Evolutionary conservation across 2,888 invertebrate genomes (phyloP).

Genomic region (Minunthozetes semirufus): DNA sequence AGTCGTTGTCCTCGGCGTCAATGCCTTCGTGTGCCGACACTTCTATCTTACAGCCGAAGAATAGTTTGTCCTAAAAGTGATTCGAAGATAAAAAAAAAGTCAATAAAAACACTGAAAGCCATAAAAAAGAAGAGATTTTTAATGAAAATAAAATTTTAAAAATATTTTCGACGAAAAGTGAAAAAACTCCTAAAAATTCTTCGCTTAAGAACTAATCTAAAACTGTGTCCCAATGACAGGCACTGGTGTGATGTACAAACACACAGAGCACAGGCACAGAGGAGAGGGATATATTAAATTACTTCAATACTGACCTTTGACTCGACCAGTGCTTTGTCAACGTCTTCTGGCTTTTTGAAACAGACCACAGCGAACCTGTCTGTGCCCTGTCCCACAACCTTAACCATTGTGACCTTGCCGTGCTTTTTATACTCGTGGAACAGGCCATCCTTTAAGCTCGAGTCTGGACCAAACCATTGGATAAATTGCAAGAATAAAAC

Average conservation of each 20-base stretch:
- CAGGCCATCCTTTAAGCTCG: conserved; percentile 90
- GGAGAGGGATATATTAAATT: neutral
- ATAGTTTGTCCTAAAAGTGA: conserved; percentile 66
- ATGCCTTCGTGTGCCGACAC: conserved; percentile 83
- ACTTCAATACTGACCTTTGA: conserved; percentile 57
- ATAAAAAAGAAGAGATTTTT: neutral
- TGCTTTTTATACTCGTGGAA: conserved; percentile 99
- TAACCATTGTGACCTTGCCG: conserved; percentile 92
- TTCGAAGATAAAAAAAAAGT: neutral
- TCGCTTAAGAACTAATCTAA: neutral
- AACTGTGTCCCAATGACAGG: neutral
- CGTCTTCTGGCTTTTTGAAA: conserved; percentile 95
- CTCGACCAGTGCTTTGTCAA: conserved; percentile 87
- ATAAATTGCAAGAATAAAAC: neutral
- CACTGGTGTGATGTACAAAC: neutral
- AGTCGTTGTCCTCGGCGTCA: conserved; percentile 52
- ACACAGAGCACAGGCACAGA: neutral
- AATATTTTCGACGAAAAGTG: neutral
- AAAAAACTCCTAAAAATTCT: conserved; percentile 1
- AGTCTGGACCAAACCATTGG: conserved; percentile 58
- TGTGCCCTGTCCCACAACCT: conserved; percentile 81
- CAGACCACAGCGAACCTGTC: conserved; percentile 89
- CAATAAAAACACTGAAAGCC: neutral
- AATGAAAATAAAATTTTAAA: neutral
- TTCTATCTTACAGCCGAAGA: conserved; percentile 95